Evolutionary conservation across 2,797 vertebrate genomes (phyloP).

Genomic region (Myotis myotis): DNA sequence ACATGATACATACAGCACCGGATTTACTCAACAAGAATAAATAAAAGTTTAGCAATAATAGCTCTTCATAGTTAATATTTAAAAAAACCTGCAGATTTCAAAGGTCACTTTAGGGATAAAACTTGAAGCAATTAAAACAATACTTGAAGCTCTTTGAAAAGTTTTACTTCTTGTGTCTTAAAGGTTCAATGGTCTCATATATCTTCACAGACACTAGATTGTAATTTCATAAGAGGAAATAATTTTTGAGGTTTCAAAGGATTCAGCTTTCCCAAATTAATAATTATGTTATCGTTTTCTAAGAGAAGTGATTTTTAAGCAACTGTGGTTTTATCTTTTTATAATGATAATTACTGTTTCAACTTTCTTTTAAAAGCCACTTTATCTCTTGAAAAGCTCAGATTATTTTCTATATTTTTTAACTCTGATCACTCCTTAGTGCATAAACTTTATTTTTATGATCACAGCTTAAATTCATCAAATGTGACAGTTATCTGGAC

Average conservation of each 20-base stretch:
- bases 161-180: constrained; percentile 49
- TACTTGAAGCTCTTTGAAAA: constrained; percentile 52
- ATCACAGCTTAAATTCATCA: constrained; percentile 19
- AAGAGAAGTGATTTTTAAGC: not conserved
- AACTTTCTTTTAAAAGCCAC: constrained; percentile 32
- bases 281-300: constrained; percentile 51
- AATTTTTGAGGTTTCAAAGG: constrained; percentile 50
- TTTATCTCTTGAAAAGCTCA: constrained; percentile 24
- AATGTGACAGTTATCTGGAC: not conserved
- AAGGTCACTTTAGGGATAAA: constrained; percentile 43
- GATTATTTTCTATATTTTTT: constrained; percentile 54
- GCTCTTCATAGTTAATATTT: not conserved
- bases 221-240: constrained; percentile 45
- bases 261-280: constrained; percentile 23
- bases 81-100: not conserved
- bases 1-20: not conserved
- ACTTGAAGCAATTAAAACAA: constrained; percentile 60
- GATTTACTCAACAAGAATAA: not conserved
- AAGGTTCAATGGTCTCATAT: constrained; percentile 40
- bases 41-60: not conserved
- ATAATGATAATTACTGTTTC: constrained; percentile 46
- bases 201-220: constrained; percentile 6
- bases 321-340: not conserved
- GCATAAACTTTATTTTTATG: constrained; percentile 46
- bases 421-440: constrained; percentile 16